phyloP scores from a whole-genome alignment of 2,797 vertebrate genomes.

The Sebastolobus altivelis region DNA sequence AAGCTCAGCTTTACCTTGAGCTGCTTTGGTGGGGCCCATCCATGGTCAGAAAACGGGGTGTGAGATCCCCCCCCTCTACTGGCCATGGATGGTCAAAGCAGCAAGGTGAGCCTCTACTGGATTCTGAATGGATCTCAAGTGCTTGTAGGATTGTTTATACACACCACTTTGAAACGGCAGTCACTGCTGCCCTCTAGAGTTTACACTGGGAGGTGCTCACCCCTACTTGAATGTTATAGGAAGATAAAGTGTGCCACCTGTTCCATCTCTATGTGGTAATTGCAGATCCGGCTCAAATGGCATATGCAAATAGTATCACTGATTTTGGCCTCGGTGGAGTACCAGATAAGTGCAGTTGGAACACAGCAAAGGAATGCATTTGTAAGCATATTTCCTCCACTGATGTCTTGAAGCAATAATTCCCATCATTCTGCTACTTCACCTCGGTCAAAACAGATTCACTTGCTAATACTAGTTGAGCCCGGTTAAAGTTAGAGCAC shows the following conservation, averaged over 20 bases:
- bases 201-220: conserved; percentile 67
- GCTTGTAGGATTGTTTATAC: conserved; percentile 56
- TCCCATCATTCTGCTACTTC: conserved; percentile 27
- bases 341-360: conserved; percentile 18
- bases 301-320: conserved; percentile 50
- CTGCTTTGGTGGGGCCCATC: conserved; percentile 23
- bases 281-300: conserved; percentile 65
- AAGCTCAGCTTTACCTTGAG: conserved; percentile 23
- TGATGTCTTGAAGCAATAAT: conserved; percentile 11
- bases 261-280: conserved; percentile 51
- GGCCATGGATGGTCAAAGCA: conserved; percentile 57
- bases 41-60: conserved; percentile 24
- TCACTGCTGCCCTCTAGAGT: conserved; percentile 78
- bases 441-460: conserved; percentile 30
- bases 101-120: conserved; percentile 43
- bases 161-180: conserved; percentile 59
- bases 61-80: conserved; percentile 57
- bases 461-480: conserved; percentile 49
- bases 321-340: conserved; percentile 37
- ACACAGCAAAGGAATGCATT: conserved; percentile 30
- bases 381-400: neutral
- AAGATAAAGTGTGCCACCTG: conserved; percentile 68
- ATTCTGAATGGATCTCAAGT: conserved; percentile 53
- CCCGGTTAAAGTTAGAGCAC: conserved; percentile 74
- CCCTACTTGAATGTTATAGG: conserved; percentile 53